phyloP scores from a whole-genome alignment of 1,140 invertebrate genomes.

The Polypedilum vanderplanki region DNA sequence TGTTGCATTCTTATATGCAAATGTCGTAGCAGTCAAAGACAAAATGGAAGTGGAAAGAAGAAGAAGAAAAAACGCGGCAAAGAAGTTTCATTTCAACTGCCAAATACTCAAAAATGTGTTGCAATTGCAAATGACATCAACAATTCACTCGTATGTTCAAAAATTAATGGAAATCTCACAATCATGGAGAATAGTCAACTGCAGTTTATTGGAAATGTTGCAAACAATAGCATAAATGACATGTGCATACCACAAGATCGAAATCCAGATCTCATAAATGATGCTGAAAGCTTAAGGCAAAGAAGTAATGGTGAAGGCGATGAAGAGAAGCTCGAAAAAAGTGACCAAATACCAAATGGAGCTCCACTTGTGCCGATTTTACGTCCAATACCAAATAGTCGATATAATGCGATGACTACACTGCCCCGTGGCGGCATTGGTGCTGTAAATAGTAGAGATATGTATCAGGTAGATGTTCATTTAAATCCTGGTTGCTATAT shows the following conservation, averaged over 20 bases:
- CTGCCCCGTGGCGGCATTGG: conserved; percentile 47
- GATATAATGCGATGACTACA: conserved; percentile 47
- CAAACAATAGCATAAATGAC: conserved; percentile 7
- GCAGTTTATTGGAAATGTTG: too few relatives aligned
- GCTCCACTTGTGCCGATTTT: conserved; percentile 34
- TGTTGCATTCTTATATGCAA: conserved; percentile 57
- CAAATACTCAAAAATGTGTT: conserved; percentile 23
- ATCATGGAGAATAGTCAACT: conserved; percentile 46
- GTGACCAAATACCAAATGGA: conserved; percentile 39
- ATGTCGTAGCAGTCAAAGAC: conserved; percentile 51
- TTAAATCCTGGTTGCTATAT: conserved; percentile 59
- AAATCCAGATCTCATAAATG: conserved; percentile 69
- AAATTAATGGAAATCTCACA: conserved; percentile 46
- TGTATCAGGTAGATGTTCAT: conserved; percentile 58
- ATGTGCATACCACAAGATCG: conserved; percentile 52
- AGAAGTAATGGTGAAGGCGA: conserved; percentile 47
- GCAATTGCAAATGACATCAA: conserved; percentile 20
- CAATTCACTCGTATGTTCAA: conserved; percentile 32
- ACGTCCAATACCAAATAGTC: conserved; percentile 47
- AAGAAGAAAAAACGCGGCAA: conserved; percentile 1
- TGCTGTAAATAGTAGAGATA: conserved; percentile 41
- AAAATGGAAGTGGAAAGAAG: conserved; percentile 43
- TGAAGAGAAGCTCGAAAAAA: conserved; percentile 44
- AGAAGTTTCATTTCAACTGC: conserved; percentile 21
- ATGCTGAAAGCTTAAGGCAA: conserved; percentile 59